Conservation (phyloP, 2,888 invertebrate genomes). For the Drosophila meridiana region DNA sequence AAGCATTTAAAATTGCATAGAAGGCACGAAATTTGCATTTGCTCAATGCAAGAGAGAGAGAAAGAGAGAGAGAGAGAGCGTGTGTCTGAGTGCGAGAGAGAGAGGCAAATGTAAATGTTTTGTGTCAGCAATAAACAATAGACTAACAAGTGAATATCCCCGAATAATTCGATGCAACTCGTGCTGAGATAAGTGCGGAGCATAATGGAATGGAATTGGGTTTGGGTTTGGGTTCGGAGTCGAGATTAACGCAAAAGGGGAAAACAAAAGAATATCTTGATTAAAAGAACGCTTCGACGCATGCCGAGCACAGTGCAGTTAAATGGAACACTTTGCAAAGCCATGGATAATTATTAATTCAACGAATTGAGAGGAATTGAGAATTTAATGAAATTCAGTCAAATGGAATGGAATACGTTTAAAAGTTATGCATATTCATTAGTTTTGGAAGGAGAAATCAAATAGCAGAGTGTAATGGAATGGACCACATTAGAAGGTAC, state of each 20-base stretch:
- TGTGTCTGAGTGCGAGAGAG: not conserved
- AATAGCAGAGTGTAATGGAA: not conserved
- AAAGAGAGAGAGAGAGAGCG: not conserved
- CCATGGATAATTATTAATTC: not conserved
- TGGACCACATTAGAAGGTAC: not conserved
- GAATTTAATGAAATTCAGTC: conserved; percentile 2
- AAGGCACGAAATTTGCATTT: conserved; percentile 61
- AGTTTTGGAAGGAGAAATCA: not conserved
- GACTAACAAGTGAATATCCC: conserved; percentile 24
- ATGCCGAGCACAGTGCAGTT: not conserved
- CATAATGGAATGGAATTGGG: conserved; percentile 9
- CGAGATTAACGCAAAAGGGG: not conserved
- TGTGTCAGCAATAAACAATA: conserved; percentile 40
- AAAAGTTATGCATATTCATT: not conserved
- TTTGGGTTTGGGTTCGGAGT: conserved; percentile 5
- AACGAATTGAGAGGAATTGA: not conserved
- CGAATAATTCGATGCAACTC: conserved; percentile 27
- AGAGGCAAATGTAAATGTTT: conserved; percentile 64
- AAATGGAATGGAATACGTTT: not conserved
- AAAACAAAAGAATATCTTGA: conserved; percentile 16
- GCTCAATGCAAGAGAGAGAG: conserved; percentile 19
- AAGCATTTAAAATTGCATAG: conserved; percentile 67
- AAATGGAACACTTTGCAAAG: not conserved
- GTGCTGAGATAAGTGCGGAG: not conserved
- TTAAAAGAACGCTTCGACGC: conserved; percentile 1